A percentile compares a stretch with the other conserved stretches of the same genome.
These are phyloP conservation scores for Siniperca scherzeri DNA, from an alignment of 2,797 vertebrate genomes.

Conservation along the genomic window DNA sequence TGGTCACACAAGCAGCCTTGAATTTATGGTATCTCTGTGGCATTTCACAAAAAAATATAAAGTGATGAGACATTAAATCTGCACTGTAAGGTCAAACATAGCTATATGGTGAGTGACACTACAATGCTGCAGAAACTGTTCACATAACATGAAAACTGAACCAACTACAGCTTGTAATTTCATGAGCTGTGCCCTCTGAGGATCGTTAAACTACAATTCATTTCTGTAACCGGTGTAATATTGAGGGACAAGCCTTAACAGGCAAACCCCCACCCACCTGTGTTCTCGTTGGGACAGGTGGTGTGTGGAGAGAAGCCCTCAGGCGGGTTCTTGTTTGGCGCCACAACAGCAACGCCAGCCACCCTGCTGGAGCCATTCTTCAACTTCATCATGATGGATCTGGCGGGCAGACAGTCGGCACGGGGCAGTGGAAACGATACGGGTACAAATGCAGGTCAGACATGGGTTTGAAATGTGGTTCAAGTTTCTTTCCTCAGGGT, in stretches of 20 bases:
- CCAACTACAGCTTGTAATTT: constrained; percentile 6
- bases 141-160: constrained; percentile 4
- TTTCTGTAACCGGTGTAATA: constrained; percentile 1
- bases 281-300: constrained; percentile 93
- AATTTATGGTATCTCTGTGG: neutral
- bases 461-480: neutral
- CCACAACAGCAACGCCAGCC: constrained; percentile 91
- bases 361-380: constrained; percentile 87
- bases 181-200: neutral
- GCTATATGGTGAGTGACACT: neutral
- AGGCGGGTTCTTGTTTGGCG: constrained; percentile 79
- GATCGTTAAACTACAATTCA: constrained; percentile 27
- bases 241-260: constrained; percentile 2
- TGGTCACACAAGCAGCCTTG: neutral
- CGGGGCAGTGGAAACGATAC: neutral
- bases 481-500: constrained; percentile 26
- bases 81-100: neutral
- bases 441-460: constrained; percentile 36
- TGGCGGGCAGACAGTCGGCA: constrained; percentile 58
- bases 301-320: constrained; percentile 90
- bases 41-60: neutral
- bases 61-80: neutral
- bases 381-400: constrained; percentile 89
- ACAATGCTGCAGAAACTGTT: neutral
- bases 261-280: constrained; percentile 84